These are phyloP conservation scores for Mola mola DNA, from an alignment of 2,113 vertebrate genomes.

Conservation along the genomic window DNA sequence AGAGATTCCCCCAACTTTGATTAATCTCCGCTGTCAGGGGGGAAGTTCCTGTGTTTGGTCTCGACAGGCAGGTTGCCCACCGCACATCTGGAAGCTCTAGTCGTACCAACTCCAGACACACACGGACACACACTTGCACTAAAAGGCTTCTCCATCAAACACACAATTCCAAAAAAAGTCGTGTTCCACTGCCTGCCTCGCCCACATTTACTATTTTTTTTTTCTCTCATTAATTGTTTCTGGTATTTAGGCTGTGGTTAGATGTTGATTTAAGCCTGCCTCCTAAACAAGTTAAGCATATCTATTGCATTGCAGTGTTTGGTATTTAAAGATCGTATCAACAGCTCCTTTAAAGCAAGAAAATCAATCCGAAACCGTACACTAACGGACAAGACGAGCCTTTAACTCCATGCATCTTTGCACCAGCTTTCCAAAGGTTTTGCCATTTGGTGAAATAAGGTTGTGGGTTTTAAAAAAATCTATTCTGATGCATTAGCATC, in stretches of 20 bases:
- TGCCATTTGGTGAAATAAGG: too few species aligned
- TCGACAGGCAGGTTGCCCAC: constrained; percentile 79
- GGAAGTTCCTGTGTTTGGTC: constrained; percentile 81
- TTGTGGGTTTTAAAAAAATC: too few species aligned
- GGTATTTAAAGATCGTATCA: constrained; percentile 4
- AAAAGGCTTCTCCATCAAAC: constrained; percentile 37
- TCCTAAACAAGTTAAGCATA: too few species aligned
- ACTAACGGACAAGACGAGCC: too few species aligned
- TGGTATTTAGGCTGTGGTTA: constrained; percentile 21
- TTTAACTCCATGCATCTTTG: too few species aligned
- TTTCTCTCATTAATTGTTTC: constrained; percentile 21
- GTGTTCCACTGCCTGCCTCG: too few species aligned
- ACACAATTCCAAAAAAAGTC: constrained; percentile 39
- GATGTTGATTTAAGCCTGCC: constrained; percentile 10
- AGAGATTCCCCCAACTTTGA: constrained; percentile 79
- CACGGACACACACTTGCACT: constrained; percentile 27
- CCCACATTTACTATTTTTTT: constrained; percentile 50
- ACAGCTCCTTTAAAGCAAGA: not conserved
- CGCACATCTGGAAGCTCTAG: constrained; percentile 83
- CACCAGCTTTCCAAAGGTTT: too few species aligned
- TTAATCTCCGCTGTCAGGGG: constrained; percentile 79
- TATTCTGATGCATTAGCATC: too few species aligned
- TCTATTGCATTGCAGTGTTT: not conserved
- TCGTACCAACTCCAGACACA: constrained; percentile 52
- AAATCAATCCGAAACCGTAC: not conserved